Conservation (phyloP, 2,888 invertebrate species). For the Desoria tigrina region DNA sequence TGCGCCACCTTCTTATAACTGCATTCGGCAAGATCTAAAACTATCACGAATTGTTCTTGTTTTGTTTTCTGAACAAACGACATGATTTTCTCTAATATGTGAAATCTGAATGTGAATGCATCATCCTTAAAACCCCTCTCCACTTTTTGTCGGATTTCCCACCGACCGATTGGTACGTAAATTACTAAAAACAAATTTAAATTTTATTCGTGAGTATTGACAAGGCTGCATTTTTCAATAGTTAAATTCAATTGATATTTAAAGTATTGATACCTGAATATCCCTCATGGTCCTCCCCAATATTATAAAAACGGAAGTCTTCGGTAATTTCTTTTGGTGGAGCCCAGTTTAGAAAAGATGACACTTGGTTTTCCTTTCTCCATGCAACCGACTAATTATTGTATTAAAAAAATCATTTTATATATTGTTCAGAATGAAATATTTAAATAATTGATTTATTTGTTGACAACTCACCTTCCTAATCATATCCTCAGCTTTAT, state of each 20-base stretch:
- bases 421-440: background rate
- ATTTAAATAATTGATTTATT: background rate
- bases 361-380: conserved; percentile 41
- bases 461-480: conserved; percentile 65
- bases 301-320: conserved; percentile 32
- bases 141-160: conserved; percentile 31
- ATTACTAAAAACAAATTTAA: conserved; percentile 19
- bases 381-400: conserved; percentile 37
- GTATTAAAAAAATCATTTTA: background rate
- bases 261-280: conserved; percentile 34
- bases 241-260: too few relatives aligned
- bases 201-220: too few relatives aligned
- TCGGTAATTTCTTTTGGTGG: conserved; percentile 26
- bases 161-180: conserved; percentile 35
- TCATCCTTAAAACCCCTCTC: conserved; percentile 30
- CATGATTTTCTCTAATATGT: conserved; percentile 32
- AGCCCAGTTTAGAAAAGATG: conserved; percentile 32
- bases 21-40: conserved; percentile 35
- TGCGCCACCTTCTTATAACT: conserved; percentile 36
- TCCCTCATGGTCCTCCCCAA: conserved; percentile 38
- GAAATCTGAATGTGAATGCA: conserved; percentile 31
- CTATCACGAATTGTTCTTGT: conserved; percentile 30
- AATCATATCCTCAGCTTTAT: conserved; percentile 89
- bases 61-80: conserved; percentile 20
- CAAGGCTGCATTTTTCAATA: too few relatives aligned